These are phyloP conservation scores for Poeciliopsis gracilis DNA, from an alignment of 2,797 vertebrate genomes.

Conservation along the genomic window DNA sequence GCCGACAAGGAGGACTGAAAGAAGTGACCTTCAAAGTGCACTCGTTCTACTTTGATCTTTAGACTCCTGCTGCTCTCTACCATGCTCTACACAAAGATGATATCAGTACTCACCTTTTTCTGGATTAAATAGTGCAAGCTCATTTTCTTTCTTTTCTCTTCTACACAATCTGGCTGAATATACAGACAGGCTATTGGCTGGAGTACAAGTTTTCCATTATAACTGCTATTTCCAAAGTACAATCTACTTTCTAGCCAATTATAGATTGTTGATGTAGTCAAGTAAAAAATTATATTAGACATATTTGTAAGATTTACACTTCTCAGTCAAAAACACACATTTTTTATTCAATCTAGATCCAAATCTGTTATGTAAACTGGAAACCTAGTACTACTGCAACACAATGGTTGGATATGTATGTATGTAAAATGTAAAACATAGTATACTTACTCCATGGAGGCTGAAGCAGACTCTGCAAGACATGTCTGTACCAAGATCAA, in stretches of 20 bases:
- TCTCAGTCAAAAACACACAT: neutral
- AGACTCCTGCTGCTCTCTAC: constrained; percentile 39
- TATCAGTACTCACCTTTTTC: constrained; percentile 36
- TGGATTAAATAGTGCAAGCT: constrained; percentile 52
- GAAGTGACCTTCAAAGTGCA: constrained; percentile 70
- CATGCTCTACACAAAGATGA: constrained; percentile 48
- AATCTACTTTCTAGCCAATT: neutral
- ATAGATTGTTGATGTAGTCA: neutral
- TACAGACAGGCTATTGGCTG: constrained; percentile 35
- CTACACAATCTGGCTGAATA: constrained; percentile 38
- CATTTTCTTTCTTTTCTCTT: constrained; percentile 41
- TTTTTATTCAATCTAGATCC: constrained; percentile 8
- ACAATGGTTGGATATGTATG: neutral
- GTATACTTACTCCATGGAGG: neutral
- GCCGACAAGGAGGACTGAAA: constrained; percentile 53
- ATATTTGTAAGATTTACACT: constrained; percentile 1
- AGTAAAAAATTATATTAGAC: neutral
- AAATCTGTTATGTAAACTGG: constrained; percentile 15
- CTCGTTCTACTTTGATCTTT: constrained; percentile 57
- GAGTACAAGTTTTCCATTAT: constrained; percentile 37
- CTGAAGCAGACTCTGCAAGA: too few species aligned
- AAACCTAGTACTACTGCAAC: neutral
- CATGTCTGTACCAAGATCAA: neutral
- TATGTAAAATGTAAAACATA: neutral
- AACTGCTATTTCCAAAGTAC: constrained; percentile 22